Base-by-base conservation (phyloP, 2,888 invertebrate species). In the Fragum whitleyi region DNA sequence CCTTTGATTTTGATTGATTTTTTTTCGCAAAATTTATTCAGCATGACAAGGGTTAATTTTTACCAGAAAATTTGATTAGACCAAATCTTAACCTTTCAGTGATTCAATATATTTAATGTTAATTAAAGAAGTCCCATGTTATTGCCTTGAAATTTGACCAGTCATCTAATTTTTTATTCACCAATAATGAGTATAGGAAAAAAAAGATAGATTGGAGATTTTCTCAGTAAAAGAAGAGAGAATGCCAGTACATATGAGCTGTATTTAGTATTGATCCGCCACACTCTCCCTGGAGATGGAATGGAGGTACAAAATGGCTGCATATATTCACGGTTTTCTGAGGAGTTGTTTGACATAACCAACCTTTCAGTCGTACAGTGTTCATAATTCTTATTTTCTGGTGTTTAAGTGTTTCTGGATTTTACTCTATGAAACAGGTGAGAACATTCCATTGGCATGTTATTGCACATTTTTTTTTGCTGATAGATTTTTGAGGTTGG, bases 301-400 rank as follows among this genome's bases (percentile, higher is more conserved):
- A 23, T n/a, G 57, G 57, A 70, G 70, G 32, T 70, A 55, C 70
- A 70, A 70, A 70, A 70, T 70, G 70, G 70, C 70, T 70, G 70
- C 70, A 70, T 57, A 53, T 70, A 70, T 70, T 70, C 55, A 70
- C 70, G 55, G 70, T 32, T 70, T 36, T 53, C 21, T 57, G 57
- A 23, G 57, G 26, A 36, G n/a, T 70, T 23, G 28, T 53, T 53
- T 53, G 70, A 70, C 53, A 29, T 57, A 57, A 32, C 57, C 36
- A 28, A 53, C 26, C 36, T 55, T 70, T 70, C n/a, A 21, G 53
- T 28, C 3, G 28, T 28, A 69, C 28, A 28, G 67, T 69, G 16
- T 53, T 51, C 26, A 47, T 19, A 21, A 11, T 57, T 57, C 26
- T 26, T 14, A 28, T 57, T 23, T 57, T 57, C 57, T 57, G 57